These are phyloP conservation scores for Pelosia muscerda DNA, from an alignment of 2,888 invertebrate genomes.

Conservation along the genomic window DNA sequence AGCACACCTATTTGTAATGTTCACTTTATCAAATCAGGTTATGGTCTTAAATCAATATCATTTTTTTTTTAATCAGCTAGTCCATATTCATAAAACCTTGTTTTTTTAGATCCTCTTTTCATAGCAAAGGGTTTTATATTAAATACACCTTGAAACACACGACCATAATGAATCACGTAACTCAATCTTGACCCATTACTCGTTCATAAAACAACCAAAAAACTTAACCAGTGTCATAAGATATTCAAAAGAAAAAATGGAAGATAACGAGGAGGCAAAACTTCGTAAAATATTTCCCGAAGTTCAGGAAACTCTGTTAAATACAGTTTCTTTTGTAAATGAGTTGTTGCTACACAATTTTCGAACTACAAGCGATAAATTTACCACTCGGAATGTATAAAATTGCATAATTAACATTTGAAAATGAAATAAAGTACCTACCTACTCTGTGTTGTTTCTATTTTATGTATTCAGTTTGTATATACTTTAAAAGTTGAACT, in stretches of 20 bases:
- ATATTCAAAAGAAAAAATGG: constrained; percentile 46
- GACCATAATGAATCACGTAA: background rate
- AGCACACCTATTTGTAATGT: no score
- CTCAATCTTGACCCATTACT: background rate
- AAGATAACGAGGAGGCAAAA: constrained; percentile 28
- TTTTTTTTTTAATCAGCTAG: no score
- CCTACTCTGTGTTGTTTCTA: constrained; percentile 9
- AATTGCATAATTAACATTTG: constrained; percentile 20
- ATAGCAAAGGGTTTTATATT: background rate
- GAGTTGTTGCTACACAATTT: constrained; percentile 19
- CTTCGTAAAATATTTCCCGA: constrained; percentile 29
- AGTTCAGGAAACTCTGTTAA: constrained; percentile 4
- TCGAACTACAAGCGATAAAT: constrained; percentile 22
- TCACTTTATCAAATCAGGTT: no score
- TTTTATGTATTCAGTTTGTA: background rate
- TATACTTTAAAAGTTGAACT: no score
- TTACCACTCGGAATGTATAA: constrained; percentile 18
- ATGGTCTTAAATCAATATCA: no score
- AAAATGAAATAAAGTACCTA: constrained; percentile 12
- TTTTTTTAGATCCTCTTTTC: background rate
- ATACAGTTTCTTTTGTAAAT: background rate
- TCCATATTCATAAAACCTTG: no score
- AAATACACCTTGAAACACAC: background rate
- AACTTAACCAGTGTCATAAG: constrained; percentile 28
- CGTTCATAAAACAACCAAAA: constrained; percentile 6